A percentile compares a stretch with the other conserved stretches of the same genome.
These are phyloP conservation scores for Euplagia quadripunctaria DNA, from an alignment of 2,888 invertebrate genomes.

Conservation along the genomic window DNA sequence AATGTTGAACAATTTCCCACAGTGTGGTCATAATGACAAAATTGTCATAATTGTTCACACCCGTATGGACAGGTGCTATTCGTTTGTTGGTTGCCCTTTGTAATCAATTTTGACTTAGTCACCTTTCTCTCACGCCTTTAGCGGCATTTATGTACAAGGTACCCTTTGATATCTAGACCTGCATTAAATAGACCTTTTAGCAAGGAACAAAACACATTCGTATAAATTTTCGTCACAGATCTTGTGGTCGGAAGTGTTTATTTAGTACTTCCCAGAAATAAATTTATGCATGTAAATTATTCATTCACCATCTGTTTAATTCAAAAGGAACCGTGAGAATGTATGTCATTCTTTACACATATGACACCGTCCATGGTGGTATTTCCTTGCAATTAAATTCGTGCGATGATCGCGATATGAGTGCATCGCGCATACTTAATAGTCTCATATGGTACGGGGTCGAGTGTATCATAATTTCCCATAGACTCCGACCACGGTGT, in stretches of 20 bases:
- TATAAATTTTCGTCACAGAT: not conserved
- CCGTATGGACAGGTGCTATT: slow-evolving; percentile 79
- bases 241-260: not conserved
- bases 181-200: not conserved
- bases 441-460: slow-evolving; percentile 73
- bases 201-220: not conserved
- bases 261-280: slow-evolving; percentile 5
- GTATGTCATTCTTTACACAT: slow-evolving; percentile 63
- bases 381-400: slow-evolving; percentile 85
- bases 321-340: slow-evolving; percentile 75
- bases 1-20: slow-evolving; percentile 64
- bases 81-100: slow-evolving; percentile 66
- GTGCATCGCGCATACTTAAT: slow-evolving; percentile 76
- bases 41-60: slow-evolving; percentile 72
- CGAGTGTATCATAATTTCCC: slow-evolving; percentile 70
- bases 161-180: not conserved
- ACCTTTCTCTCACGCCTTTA: slow-evolving; percentile 69
- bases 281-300: slow-evolving; percentile 19
- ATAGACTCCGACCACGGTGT: slow-evolving; percentile 51
- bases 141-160: slow-evolving; percentile 30
- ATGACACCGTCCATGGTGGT: slow-evolving; percentile 72
- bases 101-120: slow-evolving; percentile 73
- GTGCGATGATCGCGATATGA: slow-evolving; percentile 80
- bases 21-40: slow-evolving; percentile 66
- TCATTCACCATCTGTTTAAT: slow-evolving; percentile 43